phyloP scores from a whole-genome alignment of 2,797 vertebrate genomes.

The Cirrhinus mrigala region DNA sequence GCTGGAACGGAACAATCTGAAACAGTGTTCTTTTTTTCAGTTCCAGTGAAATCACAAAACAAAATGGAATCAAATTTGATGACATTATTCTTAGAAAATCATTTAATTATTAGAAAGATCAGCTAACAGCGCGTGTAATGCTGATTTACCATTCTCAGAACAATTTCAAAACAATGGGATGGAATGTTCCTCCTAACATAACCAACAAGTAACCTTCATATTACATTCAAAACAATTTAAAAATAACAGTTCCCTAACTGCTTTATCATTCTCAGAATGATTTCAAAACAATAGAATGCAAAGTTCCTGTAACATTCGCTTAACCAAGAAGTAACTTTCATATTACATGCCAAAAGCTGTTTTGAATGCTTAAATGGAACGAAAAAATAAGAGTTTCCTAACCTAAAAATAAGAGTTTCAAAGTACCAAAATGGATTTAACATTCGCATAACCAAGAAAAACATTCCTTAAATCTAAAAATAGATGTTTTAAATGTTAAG shows the following conservation, averaged over 20 bases:
- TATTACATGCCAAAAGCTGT: not conserved
- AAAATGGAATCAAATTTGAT: not conserved
- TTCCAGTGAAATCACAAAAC: not conserved
- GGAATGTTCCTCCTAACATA: too few species aligned
- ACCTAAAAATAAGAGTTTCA: too few species aligned
- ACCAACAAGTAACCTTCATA: not conserved
- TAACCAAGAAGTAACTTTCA: not conserved
- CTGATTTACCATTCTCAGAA: too few species aligned
- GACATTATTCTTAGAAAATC: not conserved
- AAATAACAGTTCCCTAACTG: too few species aligned
- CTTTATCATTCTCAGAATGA: too few species aligned
- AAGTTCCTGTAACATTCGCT: too few species aligned
- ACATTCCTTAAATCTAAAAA: not conserved
- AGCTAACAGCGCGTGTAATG: not conserved
- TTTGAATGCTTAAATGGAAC: too few species aligned
- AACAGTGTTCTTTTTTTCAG: not conserved
- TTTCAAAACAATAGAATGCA: too few species aligned
- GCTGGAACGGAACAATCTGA: not conserved
- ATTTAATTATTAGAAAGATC: not conserved
- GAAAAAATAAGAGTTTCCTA: too few species aligned
- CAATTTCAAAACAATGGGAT: too few species aligned
- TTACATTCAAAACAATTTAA: not conserved
- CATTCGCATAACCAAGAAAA: not conserved
- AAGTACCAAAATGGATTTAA: too few species aligned
- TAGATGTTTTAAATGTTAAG: not conserved